These are phyloP conservation scores for Amiota mariae DNA, from an alignment of 2,888 invertebrate genomes.

Conservation along the genomic window DNA sequence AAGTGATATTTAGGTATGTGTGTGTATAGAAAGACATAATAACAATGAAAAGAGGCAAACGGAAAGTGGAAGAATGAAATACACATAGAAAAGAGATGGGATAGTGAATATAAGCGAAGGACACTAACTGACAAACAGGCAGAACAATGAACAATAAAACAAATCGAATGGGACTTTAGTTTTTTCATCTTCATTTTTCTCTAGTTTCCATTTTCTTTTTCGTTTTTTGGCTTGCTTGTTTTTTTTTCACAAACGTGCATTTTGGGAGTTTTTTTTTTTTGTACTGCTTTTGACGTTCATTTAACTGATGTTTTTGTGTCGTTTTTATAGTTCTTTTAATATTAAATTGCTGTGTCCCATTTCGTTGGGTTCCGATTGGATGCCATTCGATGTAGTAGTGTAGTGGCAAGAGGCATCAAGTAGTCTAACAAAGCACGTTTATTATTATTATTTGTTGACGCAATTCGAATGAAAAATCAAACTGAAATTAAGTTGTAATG, in stretches of 20 bases:
- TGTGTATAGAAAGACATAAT: not conserved
- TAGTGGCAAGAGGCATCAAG: not conserved
- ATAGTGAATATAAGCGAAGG: not conserved
- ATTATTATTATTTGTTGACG: conserved; percentile 15
- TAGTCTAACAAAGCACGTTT: not conserved
- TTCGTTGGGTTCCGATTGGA: not conserved
- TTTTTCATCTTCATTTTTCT: conserved; percentile 18
- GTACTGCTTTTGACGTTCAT: not conserved
- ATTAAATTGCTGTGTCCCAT: not conserved
- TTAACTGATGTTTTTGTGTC: not conserved
- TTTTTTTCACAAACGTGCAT: conserved; percentile 16
- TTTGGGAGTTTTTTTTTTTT: conserved; percentile 1
- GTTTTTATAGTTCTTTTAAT: conserved; percentile 16
- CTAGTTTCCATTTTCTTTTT: conserved; percentile 24
- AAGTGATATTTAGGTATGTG: not conserved
- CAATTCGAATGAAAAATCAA: conserved; percentile 48
- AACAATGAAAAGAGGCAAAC: not conserved
- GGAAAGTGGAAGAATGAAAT: no score
- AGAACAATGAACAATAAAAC: conserved; percentile 57
- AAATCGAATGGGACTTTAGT: conserved; percentile 55
- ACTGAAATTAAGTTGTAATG: conserved; percentile 65
- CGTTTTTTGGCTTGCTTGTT: conserved; percentile 25
- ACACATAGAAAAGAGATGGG: no score
- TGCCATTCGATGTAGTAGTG: not conserved
- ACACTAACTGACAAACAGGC: conserved; percentile 25